Percentiles rank a stretch among this genome's conserved stretches.
Conservation (phyloP, 2,113 vertebrate species). For the Ctenomys sociabilis region DNA sequence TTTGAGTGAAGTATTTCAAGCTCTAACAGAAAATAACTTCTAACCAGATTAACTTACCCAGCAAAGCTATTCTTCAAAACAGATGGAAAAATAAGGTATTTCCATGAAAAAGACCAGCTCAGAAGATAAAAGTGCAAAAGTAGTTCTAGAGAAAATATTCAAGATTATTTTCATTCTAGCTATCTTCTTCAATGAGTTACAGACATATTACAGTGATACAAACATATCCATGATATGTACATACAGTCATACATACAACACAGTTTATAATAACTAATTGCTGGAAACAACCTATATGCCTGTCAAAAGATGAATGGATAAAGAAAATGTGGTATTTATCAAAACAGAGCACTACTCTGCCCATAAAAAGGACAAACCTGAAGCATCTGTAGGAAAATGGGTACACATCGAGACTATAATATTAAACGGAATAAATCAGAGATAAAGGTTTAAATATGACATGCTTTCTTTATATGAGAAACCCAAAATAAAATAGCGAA, state of each 20-base stretch:
- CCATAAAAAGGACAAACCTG: background rate
- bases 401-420: background rate
- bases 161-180: background rate
- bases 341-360: background rate
- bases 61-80: background rate
- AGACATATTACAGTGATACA: background rate
- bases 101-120: background rate
- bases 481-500: background rate
- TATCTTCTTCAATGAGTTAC: background rate
- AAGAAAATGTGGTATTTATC: background rate
- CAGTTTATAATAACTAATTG: background rate
- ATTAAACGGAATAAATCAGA: background rate
- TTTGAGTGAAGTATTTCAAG: background rate
- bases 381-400: background rate
- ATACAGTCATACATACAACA: background rate
- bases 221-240: background rate
- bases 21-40: background rate
- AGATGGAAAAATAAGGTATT: background rate
- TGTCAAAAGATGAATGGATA: background rate
- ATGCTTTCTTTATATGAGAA: background rate
- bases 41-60: background rate
- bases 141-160: background rate
- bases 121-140: background rate
- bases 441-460: background rate
- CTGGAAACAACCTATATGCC: background rate